phyloP scores from a whole-genome alignment of 2,113 vertebrate genomes.

The Romanogobio albipinnatus region DNA sequence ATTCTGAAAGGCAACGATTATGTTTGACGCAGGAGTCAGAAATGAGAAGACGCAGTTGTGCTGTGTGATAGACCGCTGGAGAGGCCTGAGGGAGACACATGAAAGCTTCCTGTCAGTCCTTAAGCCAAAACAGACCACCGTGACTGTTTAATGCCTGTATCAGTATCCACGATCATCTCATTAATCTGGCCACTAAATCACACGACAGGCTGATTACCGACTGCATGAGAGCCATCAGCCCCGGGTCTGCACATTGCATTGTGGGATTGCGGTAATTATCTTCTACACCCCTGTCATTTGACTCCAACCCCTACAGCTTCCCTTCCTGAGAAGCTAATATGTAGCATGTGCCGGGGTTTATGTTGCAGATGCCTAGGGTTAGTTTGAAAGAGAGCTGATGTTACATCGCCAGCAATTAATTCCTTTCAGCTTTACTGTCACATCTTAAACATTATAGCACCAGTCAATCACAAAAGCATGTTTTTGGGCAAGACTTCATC shows the following conservation, averaged over 20 bases:
- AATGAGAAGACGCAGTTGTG: conserved; percentile 2
- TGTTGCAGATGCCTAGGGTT: conserved; percentile 3
- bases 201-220: conserved; percentile 55
- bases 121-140: conserved; percentile 41
- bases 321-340: conserved; percentile 15
- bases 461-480: not conserved
- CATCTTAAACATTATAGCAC: not conserved
- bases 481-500: not conserved
- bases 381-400: conserved; percentile 17
- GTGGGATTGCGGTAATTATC: conserved; percentile 53
- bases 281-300: conserved; percentile 46
- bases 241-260: conserved; percentile 45
- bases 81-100: conserved; percentile 1
- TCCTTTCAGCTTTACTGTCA: not conserved
- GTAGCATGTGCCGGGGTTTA: conserved; percentile 20
- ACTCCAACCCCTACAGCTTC: conserved; percentile 54
- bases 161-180: conserved; percentile 60
- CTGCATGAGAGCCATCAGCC: conserved; percentile 30
- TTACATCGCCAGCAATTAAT: not conserved
- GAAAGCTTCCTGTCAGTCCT: conserved; percentile 18
- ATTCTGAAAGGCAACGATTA: not conserved
- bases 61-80: conserved; percentile 9
- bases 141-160: conserved; percentile 32
- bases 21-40: not conserved
- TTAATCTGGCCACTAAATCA: conserved; percentile 63